Base-by-base conservation (phyloP, 2,888 invertebrate genomes). In the Phragmatobia fuliginosa region DNA sequence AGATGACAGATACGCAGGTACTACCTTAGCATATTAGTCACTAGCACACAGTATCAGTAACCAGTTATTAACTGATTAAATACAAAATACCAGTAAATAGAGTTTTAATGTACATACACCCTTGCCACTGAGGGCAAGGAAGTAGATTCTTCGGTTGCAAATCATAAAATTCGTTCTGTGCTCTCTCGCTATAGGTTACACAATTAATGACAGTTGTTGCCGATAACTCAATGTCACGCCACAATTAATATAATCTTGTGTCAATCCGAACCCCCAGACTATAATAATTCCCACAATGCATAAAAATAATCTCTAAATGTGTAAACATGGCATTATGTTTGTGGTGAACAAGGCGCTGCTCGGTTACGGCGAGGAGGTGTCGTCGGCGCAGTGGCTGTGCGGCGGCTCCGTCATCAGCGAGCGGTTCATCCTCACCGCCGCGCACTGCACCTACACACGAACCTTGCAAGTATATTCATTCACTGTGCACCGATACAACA, bases 361-460 rank as follows among this genome's bases (percentile, higher is more conserved):
- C 11, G 80, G 80, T 2, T 81, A 71, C 10, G 80, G 80, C 14
- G 66, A 66, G 0, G 52, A 66, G 7, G 70, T 52, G 28, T 52
- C 70, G 0, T 68, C 73, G 16, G 79, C 83, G 18, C 67, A 76
- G 25, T 87, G 87, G 87, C 67, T 86, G 14, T 86, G 82, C 1
- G 88, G 84, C 1, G 87, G 87, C 0, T 74, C 86, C 1, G 76
- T 87, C 10, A 81, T 87, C 70, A 88, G 85, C 62, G 83, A 85
- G 49, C 71, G 72, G 63, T 87, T 76, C 49, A 81, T 87, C 5
- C 71, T 87, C n/a, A 87, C 88, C 0, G 87, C 87, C 0, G 85
- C 62, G 1, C 81, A 76, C 49, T 82, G 73, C 33, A 58, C 70
- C 14, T 65, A 67, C 0, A 72, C 72, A 11, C 18, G 25, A 0